These are phyloP conservation scores for Semotilus atromaculatus DNA, from an alignment of 2,797 vertebrate species.

Conservation along the genomic window DNA sequence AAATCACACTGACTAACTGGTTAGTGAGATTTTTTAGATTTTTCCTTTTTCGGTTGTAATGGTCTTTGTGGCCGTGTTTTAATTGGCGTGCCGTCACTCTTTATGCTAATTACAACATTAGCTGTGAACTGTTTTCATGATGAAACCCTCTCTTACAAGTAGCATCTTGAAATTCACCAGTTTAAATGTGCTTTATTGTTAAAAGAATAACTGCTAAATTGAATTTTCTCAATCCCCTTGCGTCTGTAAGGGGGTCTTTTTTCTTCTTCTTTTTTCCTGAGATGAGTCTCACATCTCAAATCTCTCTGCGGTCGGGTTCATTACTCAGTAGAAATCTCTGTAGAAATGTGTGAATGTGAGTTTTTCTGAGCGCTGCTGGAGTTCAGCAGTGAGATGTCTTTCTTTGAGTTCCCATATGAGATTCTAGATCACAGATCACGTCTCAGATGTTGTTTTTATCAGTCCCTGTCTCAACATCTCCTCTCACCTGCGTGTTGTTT, in stretches of 20 bases:
- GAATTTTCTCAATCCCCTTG: not conserved
- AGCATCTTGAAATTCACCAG: not conserved
- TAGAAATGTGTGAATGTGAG: constrained; percentile 5
- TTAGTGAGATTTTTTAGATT: not conserved
- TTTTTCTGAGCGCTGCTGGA: not conserved
- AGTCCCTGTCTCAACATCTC: not conserved
- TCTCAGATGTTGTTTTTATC: not conserved
- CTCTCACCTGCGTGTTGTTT: constrained; percentile 7
- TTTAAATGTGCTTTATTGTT: not conserved
- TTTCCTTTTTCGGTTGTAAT: not conserved
- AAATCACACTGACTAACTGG: not conserved
- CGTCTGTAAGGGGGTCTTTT: not conserved
- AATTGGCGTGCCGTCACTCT: not conserved
- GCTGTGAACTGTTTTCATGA: not conserved
- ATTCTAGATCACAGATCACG: not conserved
- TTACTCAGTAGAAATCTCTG: constrained; percentile 1
- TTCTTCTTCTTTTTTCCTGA: not conserved
- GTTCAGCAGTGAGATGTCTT: not conserved
- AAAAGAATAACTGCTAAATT: not conserved
- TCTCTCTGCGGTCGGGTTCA: not conserved
- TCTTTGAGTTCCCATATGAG: not conserved
- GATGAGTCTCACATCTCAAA: constrained; percentile 13
- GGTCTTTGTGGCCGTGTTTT: not conserved
- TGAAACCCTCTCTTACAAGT: not conserved
- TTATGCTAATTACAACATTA: not conserved